phyloP scores from a whole-genome alignment of 2,797 vertebrate species.

The Chelmon rostratus region DNA sequence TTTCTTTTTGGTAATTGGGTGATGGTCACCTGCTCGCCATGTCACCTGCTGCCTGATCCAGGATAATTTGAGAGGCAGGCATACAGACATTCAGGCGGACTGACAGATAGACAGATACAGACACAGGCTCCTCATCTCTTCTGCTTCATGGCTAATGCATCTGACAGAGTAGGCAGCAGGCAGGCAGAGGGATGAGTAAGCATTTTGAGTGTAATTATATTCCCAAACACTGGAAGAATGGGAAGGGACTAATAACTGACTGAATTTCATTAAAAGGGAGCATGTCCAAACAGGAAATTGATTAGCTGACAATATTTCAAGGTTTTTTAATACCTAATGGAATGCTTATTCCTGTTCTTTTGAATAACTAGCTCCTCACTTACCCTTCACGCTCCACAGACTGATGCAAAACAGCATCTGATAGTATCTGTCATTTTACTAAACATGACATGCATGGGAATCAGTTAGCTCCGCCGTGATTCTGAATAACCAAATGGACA shows the following conservation, averaged over 20 bases:
- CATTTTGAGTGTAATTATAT: constrained; percentile 81
- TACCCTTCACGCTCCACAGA: constrained; percentile 76
- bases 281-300: constrained; percentile 82
- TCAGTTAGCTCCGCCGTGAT: constrained; percentile 59
- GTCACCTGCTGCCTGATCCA: constrained; percentile 79
- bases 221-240: constrained; percentile 74
- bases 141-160: constrained; percentile 80
- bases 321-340: constrained; percentile 77
- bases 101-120: constrained; percentile 74
- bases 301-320: constrained; percentile 75
- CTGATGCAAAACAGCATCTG: constrained; percentile 74
- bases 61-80: constrained; percentile 72
- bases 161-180: constrained; percentile 82
- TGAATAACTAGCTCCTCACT: constrained; percentile 66
- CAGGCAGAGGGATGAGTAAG: constrained; percentile 82
- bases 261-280: constrained; percentile 78
- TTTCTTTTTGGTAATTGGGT: constrained; percentile 70
- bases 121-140: constrained; percentile 77
- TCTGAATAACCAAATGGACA: constrained; percentile 79
- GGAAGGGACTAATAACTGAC: constrained; percentile 74
- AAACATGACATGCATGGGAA: constrained; percentile 78
- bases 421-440: constrained; percentile 77
- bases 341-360: constrained; percentile 76
- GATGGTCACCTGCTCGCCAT: constrained; percentile 78
- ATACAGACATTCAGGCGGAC: constrained; percentile 69